These are phyloP conservation scores for Cotesia vestalis DNA, from an alignment of 1,140 invertebrate species.

Conservation along the genomic window DNA sequence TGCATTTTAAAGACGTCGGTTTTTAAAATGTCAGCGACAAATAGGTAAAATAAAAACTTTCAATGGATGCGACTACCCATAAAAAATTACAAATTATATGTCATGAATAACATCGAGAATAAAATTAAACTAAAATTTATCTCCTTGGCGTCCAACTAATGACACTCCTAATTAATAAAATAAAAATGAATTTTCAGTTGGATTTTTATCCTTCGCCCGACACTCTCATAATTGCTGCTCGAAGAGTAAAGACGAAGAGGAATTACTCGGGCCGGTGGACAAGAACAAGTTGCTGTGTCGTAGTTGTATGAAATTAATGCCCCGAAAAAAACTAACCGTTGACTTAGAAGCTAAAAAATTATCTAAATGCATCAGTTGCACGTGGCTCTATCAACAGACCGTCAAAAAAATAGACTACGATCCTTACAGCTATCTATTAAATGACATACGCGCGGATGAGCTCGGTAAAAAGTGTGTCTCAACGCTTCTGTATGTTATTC, in stretches of 20 bases:
- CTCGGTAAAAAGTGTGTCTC: constrained; percentile 65
- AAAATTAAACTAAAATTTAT: too few relatives aligned
- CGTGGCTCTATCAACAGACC: constrained; percentile 48
- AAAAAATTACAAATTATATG: too few relatives aligned
- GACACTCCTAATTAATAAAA: not conserved
- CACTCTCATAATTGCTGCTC: constrained; percentile 46
- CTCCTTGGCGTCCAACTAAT: too few relatives aligned
- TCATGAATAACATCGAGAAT: too few relatives aligned
- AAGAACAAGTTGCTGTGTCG: constrained; percentile 43
- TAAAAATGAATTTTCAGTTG: constrained; percentile 40
- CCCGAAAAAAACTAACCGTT: constrained; percentile 34
- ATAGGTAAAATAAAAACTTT: too few relatives aligned
- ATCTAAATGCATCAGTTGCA: constrained; percentile 49
- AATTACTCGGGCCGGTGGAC: constrained; percentile 40
- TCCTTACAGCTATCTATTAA: constrained; percentile 71
- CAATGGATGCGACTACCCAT: too few relatives aligned
- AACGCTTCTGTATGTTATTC: constrained; percentile 70
- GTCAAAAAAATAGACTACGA: constrained; percentile 54
- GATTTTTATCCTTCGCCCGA: constrained; percentile 49
- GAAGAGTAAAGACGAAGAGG: constrained; percentile 23
- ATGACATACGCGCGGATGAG: constrained; percentile 71
- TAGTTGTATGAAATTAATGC: constrained; percentile 39
- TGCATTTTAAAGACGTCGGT: too few relatives aligned
- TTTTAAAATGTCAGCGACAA: too few relatives aligned
- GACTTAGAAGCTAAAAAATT: constrained; percentile 52